Base-by-base conservation (phyloP, 2,113 vertebrate genomes). In the Turdus rufiventris region DNA sequence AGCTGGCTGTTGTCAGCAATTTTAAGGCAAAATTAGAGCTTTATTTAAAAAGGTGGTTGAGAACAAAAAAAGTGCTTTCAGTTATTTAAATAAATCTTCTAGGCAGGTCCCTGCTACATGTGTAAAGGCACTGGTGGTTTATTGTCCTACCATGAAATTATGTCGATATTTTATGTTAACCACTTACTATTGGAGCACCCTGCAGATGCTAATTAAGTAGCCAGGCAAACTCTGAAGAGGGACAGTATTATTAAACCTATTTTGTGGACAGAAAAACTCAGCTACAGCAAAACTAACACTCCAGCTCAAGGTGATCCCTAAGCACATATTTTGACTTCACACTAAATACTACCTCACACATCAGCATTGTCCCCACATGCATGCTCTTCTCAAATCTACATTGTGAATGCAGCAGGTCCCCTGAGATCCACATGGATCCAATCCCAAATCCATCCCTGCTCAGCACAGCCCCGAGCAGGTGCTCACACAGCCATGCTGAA, bases 171-270 rank as follows among this genome's bases (percentile, higher is more conserved):
- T 91, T 57, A 81, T 26, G 33, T 81, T 77, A 83, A 58, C 45
- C 60, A 74, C 40, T 81, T 74, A 65, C 33, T 61, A 48, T 9
- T 18, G 38, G 57, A 92, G 51, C 84, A 85, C 79, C 73, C 71
- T 78, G 38, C 53, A 79, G 80, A 72, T 53, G 42, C 70, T 84
- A 85, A 86, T 89, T 78, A 92, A 92, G 71, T 75, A 87, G 63
- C 76, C 58, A 88, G 23, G 45, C 43, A 89, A 70, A 42, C 48
- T 61, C 43, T 21, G 74, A 85, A 81, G 36, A 71, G 42, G 7
- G 10, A 42, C 57, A 61, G 28, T 36, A 61, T 61, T 79, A 94
- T 45, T 65, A 89, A 91, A 75, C 48, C 38, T 65, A 43, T 87
- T 87, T 72, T 62, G 57, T 9, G 6, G 77, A 54, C 71, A 85